These are phyloP conservation scores for Psittacula derbiana DNA, from an alignment of 2,797 vertebrate genomes.

Conservation along the genomic window DNA sequence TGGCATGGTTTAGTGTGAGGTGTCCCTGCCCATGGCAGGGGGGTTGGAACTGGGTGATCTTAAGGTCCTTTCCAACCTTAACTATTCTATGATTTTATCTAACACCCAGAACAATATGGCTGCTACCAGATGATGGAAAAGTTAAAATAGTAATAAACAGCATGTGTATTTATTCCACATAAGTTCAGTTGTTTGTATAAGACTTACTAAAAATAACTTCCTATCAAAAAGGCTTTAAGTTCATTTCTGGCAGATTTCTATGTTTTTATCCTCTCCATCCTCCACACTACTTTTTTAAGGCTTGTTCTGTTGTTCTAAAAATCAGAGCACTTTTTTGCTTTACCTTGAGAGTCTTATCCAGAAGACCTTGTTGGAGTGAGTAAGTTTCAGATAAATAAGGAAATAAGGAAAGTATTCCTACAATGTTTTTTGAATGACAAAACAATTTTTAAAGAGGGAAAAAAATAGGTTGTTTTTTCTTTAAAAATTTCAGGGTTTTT, in stretches of 20 bases:
- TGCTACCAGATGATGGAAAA: background rate
- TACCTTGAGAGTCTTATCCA: background rate
- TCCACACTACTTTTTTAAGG: background rate
- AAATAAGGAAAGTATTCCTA: background rate
- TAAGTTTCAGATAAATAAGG: background rate
- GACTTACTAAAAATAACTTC: background rate
- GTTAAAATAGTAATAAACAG: background rate
- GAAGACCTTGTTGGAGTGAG: background rate
- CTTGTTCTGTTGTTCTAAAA: background rate
- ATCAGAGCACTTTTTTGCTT: background rate
- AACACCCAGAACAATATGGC: background rate
- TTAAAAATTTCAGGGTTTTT: accelerated
- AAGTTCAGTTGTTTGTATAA: background rate
- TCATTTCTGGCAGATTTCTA: background rate
- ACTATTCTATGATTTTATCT: too few relatives aligned
- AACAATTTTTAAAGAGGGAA: background rate
- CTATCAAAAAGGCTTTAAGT: background rate
- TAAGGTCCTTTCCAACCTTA: too few relatives aligned
- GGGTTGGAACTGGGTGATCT: too few relatives aligned
- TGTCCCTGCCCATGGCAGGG: too few relatives aligned
- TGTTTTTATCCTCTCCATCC: background rate
- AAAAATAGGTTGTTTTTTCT: too few relatives aligned
- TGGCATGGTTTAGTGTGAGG: too few relatives aligned
- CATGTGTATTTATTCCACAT: accelerated
- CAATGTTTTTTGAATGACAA: accelerated